phyloP scores from a whole-genome alignment of 1,140 invertebrate genomes.

The Pantala flavescens region DNA sequence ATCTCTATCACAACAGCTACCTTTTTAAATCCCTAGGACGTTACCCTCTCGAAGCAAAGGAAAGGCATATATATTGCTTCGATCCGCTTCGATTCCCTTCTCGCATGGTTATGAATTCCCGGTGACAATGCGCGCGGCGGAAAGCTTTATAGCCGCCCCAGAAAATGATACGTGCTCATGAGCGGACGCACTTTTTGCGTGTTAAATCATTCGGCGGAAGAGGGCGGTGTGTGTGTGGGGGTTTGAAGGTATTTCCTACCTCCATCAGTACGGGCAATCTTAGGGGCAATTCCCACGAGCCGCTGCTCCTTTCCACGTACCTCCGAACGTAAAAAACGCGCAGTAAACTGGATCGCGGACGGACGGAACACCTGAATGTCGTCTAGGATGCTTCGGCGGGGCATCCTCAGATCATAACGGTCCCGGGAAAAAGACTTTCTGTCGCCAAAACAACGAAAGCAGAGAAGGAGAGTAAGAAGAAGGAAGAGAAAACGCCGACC shows the following conservation, averaged over 20 bases:
- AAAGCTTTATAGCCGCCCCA: no score
- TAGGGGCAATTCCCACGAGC: neutral
- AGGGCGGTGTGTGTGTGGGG: neutral
- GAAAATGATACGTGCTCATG: no score
- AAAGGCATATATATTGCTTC: no score
- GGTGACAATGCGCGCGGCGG: no score
- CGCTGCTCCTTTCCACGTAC: neutral
- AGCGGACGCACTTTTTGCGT: no score
- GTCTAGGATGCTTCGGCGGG: no score
- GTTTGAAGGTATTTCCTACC: neutral
- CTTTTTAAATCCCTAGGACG: no score
- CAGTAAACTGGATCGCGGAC: neutral
- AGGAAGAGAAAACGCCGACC: neutral
- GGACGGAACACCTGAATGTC: neutral
- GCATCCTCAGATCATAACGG: neutral
- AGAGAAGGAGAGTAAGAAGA: neutral
- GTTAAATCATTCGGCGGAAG: no score
- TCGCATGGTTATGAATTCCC: no score
- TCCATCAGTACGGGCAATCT: neutral
- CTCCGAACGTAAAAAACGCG: neutral
- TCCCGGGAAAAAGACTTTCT: neutral
- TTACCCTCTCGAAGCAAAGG: no score
- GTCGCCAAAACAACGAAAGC: neutral
- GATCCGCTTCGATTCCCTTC: no score
- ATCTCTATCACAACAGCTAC: no score